Evolutionary conservation across 1,140 invertebrate species (phyloP).

Genomic region (Trachymyrmex cornetzi): DNA sequence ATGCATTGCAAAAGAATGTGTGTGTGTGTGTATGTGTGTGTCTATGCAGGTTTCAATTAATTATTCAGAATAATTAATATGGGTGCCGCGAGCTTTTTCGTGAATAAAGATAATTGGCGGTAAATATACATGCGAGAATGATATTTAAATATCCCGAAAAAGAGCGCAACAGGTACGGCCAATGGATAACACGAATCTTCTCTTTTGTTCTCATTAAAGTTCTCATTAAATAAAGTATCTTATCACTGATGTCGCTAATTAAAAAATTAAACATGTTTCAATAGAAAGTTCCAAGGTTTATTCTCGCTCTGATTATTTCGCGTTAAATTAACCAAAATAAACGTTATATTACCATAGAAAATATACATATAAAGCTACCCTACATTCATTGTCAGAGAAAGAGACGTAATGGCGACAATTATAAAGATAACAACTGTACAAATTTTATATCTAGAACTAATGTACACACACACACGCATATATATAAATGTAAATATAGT

Average conservation of each 20-base stretch:
- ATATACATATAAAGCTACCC: neutral
- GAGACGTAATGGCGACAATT: too few species aligned
- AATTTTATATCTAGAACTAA: too few species aligned
- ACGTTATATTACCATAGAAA: too few species aligned
- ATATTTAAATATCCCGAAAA: conserved; percentile 37
- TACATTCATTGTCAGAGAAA: neutral
- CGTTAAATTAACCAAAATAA: neutral
- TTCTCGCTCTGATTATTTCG: neutral
- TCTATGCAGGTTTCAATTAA: neutral
- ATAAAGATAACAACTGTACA: too few species aligned
- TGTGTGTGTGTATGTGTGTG: too few species aligned
- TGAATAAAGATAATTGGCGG: conserved; percentile 28
- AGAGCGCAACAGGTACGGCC: conserved; percentile 49
- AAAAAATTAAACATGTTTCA: conserved; percentile 2
- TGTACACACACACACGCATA: too few species aligned
- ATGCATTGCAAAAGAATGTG: neutral
- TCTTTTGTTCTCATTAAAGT: conserved; percentile 16
- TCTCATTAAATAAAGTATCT: conserved; percentile 6
- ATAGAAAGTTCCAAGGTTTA: neutral
- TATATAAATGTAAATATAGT: too few species aligned
- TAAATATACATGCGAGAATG: neutral
- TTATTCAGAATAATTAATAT: conserved; percentile 32
- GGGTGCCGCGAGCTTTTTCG: neutral
- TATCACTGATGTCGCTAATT: neutral
- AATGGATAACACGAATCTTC: conserved; percentile 17